Conservation (phyloP, 2,797 vertebrate species). For the Enteromius fasciolatus region DNA sequence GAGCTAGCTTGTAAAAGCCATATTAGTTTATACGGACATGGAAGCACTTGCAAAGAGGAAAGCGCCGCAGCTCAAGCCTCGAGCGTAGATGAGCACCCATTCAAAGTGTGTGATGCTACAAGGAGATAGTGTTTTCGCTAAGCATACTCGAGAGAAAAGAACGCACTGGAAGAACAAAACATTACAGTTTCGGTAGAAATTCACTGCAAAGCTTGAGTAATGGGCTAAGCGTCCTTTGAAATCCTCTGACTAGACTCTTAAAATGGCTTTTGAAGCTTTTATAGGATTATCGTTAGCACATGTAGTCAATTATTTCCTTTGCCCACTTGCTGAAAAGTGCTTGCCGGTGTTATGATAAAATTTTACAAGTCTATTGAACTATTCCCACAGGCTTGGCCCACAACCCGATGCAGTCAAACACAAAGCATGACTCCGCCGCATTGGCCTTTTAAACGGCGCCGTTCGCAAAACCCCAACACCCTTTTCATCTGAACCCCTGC, state of each 20-base stretch:
- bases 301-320: conserved; percentile 75
- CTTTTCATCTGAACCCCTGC: conserved; percentile 54
- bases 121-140: neutral
- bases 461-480: conserved; percentile 48
- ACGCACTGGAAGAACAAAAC: neutral
- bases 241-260: conserved; percentile 52
- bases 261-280: conserved; percentile 64
- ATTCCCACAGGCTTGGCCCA: conserved; percentile 72
- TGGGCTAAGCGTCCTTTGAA: conserved; percentile 52
- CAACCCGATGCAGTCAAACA: conserved; percentile 74
- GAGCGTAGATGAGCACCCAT: conserved; percentile 9
- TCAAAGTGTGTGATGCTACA: neutral
- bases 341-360: conserved; percentile 67
- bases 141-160: neutral
- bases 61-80: neutral
- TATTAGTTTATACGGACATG: conserved; percentile 27
- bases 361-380: conserved; percentile 76
- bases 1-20: conserved; percentile 37
- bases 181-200: neutral
- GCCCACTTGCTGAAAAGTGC: conserved; percentile 71
- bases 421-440: conserved; percentile 72
- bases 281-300: conserved; percentile 66
- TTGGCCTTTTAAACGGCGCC: conserved; percentile 67
- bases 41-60: conserved; percentile 17
- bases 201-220: conserved; percentile 49